Evolutionary conservation across 2,888 invertebrate species (phyloP), one percentile per base, ranked within the genome.

Genomic region (Tholera decimalis): DNA sequence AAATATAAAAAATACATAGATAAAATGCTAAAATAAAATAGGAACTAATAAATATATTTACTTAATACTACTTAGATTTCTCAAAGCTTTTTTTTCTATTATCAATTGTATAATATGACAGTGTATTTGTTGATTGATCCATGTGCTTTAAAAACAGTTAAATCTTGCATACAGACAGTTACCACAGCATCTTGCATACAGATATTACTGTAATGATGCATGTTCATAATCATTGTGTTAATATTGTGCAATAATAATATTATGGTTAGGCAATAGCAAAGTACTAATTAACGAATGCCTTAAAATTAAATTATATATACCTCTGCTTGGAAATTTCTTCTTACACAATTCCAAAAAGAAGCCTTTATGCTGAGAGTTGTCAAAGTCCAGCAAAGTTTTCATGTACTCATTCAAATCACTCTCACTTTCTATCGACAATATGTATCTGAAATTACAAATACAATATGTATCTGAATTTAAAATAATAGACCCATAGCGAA

Each of bases 381-480:
- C 96, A 71, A 96, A 96, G 89, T 98, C 97, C 0, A 98, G 87
- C 50, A 98, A 93, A 53, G 97, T 97, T 80, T 96, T 96, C 91
- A 98, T 97, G 84, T 98, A 98, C 66, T 98, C 97, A 80, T 97
- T 97, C 51, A 98, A 94, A 83, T 98, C 98, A 65, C 95, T 93
- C 60, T 97, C 96, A 84, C 96, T 96, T 82, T 97, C 96, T 79
- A 98, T 97, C 18, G 97, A 96, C 66, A 97, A 85, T 37, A 98
- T 97, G 80, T 97, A 98, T 37, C 98, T 98, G 88, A 50, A 94
- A 93, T 70, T 50, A 75, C 69, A 71, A 59, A 33, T 1, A n/a
- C n/a, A n/a, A n/a, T n/a, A n/a, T n/a, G 47, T 9, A 55, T 5
- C 43, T 56, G 33, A 22, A 39, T 46, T 56, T 11, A 9, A 18